Conservation (phyloP, 2,888 invertebrate species). For the Matsumyia berberina region DNA sequence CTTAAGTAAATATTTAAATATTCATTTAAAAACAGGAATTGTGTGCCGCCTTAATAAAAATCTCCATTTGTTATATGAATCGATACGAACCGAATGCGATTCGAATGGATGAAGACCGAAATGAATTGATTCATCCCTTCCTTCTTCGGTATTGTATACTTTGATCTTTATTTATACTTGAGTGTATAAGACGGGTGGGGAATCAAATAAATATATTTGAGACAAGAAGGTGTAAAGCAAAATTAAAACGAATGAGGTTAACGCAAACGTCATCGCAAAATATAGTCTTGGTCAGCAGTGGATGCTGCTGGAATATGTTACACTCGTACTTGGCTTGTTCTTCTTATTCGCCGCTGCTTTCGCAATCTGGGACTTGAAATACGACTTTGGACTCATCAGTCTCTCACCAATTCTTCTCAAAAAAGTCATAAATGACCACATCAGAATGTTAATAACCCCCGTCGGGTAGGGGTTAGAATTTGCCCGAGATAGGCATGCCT, state of each 20-base stretch:
- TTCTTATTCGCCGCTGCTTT: too few relatives aligned
- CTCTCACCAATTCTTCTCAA: too few relatives aligned
- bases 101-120: slow-evolving; percentile 16
- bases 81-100: background rate
- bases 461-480: too few relatives aligned
- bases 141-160: slow-evolving; percentile 16
- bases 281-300: background rate
- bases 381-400: too few relatives aligned
- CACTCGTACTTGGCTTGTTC: background rate
- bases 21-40: slow-evolving; percentile 51
- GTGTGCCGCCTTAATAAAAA: slow-evolving; percentile 48
- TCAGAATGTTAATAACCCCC: too few relatives aligned
- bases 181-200: background rate
- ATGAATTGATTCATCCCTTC: slow-evolving; percentile 42
- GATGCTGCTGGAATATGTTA: background rate
- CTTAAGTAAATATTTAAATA: slow-evolving; percentile 60
- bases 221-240: slow-evolving; percentile 26
- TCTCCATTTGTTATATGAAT: background rate
- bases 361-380: too few relatives aligned
- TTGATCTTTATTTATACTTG: slow-evolving; percentile 24
- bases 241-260: slow-evolving; percentile 8
- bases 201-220: slow-evolving; percentile 32
- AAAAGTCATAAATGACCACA: too few relatives aligned
- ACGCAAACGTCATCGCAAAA: background rate
- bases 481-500: too few relatives aligned